Evolutionary conservation across 2,797 vertebrate species (phyloP), one percentile per base, ranked within the genome.

Genomic region (Ctenosaura bakeri): DNA sequence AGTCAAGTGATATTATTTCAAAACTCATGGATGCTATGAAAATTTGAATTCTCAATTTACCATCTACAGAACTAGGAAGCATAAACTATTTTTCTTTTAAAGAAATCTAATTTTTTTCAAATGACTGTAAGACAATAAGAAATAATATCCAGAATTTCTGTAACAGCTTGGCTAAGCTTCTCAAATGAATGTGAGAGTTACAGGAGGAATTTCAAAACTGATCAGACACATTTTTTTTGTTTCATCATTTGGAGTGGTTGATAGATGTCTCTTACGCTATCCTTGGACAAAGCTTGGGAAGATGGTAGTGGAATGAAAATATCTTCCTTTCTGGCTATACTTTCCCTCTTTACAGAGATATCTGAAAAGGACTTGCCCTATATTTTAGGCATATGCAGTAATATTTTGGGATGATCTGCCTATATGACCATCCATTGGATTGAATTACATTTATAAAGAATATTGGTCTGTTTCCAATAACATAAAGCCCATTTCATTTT

Each of bases 1-100:
- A 95, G 59, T 92, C 89, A 64, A 92, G 91, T 94, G 74, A 92
- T 66, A 92, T 93, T 94, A 92, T 92, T 96, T 96, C 95, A 89
- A 96, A 96, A 79, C 78, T 87, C 78, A 80, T 84, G 88, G 96
- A 88, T 38, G 54, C 59, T 87, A 64, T 12, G 85, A 82, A 92
- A 94, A 32, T 89, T 88, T 78, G 87, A 95, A 93, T 12, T 92
- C 95, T 96, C 91, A 95, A 95, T 91, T 90, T 94, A 83, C 62
- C 38, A 86, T 18, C 86, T 26, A 89, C 26, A 32, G 81, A 85
- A 42, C 66, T 71, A 66, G 18, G 35, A 54, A 74, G n/a, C 35
- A 82, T 66, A 90, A 77, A 90, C 82, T 91, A 92, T 18, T 93
- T 92, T 38, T 78, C 84, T 86, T 42, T 46, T 29, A 12, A 32